These are phyloP conservation scores for Vulpes ferrilata DNA, from an alignment of 2,113 vertebrate genomes.

Conservation along the genomic window DNA sequence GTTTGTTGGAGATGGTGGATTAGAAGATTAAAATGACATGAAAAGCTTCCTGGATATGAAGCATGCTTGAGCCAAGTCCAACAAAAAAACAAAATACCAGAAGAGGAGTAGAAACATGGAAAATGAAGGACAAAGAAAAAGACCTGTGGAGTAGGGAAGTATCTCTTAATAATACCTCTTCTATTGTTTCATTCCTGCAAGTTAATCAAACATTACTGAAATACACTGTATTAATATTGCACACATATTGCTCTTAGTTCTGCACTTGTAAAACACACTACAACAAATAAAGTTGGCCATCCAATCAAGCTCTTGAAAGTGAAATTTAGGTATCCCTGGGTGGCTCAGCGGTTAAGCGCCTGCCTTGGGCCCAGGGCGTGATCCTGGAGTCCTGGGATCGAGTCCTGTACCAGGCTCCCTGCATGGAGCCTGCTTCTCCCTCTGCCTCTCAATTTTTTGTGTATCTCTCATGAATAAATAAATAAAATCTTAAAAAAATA, in stretches of 20 bases:
- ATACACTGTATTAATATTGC: background rate
- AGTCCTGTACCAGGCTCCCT: too few relatives aligned
- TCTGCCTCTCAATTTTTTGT: too few relatives aligned
- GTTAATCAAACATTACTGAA: conserved; percentile 26
- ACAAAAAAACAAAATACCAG: conserved; percentile 2
- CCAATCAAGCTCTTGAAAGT: conserved; percentile 4
- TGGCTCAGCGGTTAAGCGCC: too few relatives aligned
- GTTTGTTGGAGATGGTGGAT: background rate
- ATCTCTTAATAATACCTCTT: conserved; percentile 16
- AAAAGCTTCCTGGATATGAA: conserved; percentile 44
- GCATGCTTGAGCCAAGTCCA: background rate
- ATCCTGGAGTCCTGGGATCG: too few relatives aligned
- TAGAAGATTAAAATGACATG: background rate
- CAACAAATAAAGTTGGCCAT: background rate
- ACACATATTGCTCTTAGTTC: background rate
- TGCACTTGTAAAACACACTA: conserved; percentile 39
- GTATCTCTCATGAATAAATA: too few relatives aligned
- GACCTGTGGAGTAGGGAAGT: background rate
- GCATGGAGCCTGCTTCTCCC: too few relatives aligned
- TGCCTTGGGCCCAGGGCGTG: too few relatives aligned
- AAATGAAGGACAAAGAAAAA: background rate
- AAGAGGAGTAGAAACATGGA: background rate
- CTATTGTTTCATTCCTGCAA: conserved; percentile 8
- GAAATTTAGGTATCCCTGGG: background rate
- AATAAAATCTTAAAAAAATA: background rate